These are phyloP conservation scores for Drosophila melanosoma DNA, from an alignment of 2,888 invertebrate species.

Conservation along the genomic window DNA sequence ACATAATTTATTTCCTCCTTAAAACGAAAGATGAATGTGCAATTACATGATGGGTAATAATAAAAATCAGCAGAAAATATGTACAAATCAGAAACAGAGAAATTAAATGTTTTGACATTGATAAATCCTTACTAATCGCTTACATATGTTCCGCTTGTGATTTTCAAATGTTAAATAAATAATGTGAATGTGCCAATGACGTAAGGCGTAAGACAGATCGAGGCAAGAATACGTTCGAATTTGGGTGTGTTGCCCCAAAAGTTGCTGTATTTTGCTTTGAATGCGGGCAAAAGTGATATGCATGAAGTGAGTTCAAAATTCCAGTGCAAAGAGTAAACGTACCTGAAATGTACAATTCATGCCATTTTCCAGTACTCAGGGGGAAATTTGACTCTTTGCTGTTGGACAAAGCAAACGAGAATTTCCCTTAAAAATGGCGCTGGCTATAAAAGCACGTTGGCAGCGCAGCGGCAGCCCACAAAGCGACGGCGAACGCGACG, in stretches of 20 bases:
- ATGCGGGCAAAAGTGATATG: background rate
- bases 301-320: background rate
- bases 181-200: background rate
- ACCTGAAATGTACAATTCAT: background rate
- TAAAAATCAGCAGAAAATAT: background rate
- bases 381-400: slow-evolving; percentile 23
- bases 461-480: slow-evolving; percentile 36
- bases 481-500: slow-evolving; percentile 60
- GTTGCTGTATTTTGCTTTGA: background rate
- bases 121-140: background rate
- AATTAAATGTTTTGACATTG: background rate
- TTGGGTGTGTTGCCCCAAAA: background rate
- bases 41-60: background rate
- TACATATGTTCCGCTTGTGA: background rate
- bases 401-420: slow-evolving; percentile 5
- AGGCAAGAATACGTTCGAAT: background rate
- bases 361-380: slow-evolving; percentile 9
- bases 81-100: background rate
- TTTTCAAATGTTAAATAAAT: background rate
- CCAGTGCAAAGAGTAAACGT: slow-evolving; percentile 24
- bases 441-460: slow-evolving; percentile 58
- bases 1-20: background rate
- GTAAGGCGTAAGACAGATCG: background rate
- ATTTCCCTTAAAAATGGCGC: slow-evolving; percentile 39
- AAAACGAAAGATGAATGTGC: background rate